Percentiles rank a stretch among this genome's conserved stretches.
phyloP scores from a whole-genome alignment of 2,113 vertebrate species.

The Eleginops maclovinus region DNA sequence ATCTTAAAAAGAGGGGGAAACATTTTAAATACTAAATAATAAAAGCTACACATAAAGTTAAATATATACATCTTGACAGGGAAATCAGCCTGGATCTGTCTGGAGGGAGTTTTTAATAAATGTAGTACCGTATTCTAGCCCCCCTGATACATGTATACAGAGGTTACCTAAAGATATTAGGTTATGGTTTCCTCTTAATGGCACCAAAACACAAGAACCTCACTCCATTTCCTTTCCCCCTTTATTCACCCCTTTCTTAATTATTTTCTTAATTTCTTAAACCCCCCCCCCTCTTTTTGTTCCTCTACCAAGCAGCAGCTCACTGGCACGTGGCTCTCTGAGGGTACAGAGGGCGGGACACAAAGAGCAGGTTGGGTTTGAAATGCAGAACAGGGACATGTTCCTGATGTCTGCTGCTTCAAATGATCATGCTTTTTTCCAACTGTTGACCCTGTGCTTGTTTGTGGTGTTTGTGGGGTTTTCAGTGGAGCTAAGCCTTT shows the following conservation, averaged over 20 bases:
- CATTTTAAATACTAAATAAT: too few species aligned
- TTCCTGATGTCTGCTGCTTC: too few species aligned
- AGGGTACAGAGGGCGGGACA: slow-evolving; percentile 21
- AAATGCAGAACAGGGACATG: slow-evolving; percentile 42
- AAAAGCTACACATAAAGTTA: too few species aligned
- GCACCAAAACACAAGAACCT: background rate
- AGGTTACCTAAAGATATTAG: background rate
- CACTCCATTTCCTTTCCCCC: background rate
- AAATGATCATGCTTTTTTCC: too few species aligned
- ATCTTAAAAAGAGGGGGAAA: too few species aligned
- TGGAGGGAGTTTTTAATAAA: too few species aligned
- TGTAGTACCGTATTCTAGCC: background rate
- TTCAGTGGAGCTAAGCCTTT: too few species aligned
- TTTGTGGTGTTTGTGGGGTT: too few species aligned
- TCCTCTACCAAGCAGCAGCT: slow-evolving; percentile 49
- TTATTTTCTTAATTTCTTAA: too few species aligned
- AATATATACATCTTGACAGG: too few species aligned
- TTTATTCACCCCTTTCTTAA: background rate
- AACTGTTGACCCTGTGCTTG: too few species aligned
- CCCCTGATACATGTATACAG: background rate
- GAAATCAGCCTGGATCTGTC: too few species aligned
- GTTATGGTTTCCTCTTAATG: background rate
- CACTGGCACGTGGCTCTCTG: slow-evolving; percentile 46
- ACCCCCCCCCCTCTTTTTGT: background rate
- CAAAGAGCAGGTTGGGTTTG: slow-evolving; percentile 36